A percentile compares a stretch with the other conserved stretches of the same genome.
Evolutionary conservation across 2,888 invertebrate genomes (phyloP).

Genomic region (Philereme transversata): DNA sequence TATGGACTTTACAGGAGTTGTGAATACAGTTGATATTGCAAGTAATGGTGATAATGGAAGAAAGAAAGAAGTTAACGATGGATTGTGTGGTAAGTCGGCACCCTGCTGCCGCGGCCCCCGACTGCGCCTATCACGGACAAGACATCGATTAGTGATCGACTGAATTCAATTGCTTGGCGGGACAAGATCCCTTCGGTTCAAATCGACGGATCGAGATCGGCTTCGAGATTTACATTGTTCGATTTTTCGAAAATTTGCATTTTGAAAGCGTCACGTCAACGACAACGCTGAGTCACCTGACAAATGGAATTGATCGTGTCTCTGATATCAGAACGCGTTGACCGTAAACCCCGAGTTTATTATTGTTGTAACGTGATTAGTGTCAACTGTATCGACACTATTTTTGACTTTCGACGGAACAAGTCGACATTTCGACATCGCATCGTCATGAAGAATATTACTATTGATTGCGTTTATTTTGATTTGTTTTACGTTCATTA

Average conservation of each 20-base stretch:
- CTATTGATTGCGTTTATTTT: constrained; percentile 45
- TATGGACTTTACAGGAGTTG: constrained; percentile 63
- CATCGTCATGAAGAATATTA: constrained; percentile 46
- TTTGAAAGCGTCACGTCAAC: constrained; percentile 81
- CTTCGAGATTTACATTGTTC: constrained; percentile 80
- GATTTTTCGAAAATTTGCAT: constrained; percentile 81
- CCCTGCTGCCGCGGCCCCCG: constrained; percentile 82
- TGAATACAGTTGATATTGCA: constrained; percentile 74
- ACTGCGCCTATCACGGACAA: constrained; percentile 83
- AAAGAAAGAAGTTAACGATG: constrained; percentile 84
- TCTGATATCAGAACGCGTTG: constrained; percentile 78
- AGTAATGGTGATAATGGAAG: constrained; percentile 75
- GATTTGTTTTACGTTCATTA: constrained; percentile 52
- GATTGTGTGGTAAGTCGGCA: constrained; percentile 85
- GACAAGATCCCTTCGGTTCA: constrained; percentile 64
- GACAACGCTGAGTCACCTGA: constrained; percentile 82
- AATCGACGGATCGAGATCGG: constrained; percentile 76
- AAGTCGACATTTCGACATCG: constrained; percentile 57
- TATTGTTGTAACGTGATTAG: constrained; percentile 79
- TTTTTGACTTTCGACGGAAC: constrained; percentile 58
- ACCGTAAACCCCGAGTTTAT: constrained; percentile 78
- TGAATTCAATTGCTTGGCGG: constrained; percentile 83
- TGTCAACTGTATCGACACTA: constrained; percentile 69
- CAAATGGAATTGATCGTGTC: constrained; percentile 81
- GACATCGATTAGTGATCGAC: constrained; percentile 85